Evolutionary conservation across 2,113 vertebrate genomes (phyloP).

Genomic region (Oxyruncus cristatus): DNA sequence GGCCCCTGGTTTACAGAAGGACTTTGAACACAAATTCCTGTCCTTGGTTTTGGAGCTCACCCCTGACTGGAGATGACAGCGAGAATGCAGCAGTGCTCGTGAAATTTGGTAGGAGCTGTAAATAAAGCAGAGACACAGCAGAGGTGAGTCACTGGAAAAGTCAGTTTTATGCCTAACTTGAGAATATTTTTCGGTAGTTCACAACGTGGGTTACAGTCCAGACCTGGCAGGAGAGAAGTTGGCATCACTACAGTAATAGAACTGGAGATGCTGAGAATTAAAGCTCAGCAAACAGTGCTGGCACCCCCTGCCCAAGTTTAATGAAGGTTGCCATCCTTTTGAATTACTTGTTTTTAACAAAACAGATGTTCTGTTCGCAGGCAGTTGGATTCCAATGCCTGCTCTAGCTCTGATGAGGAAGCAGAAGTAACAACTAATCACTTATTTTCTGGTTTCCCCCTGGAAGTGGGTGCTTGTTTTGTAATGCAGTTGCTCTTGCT

Average conservation of each 20-base stretch:
- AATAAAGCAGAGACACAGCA: background rate
- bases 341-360: background rate
- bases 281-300: background rate
- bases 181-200: background rate
- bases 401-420: background rate
- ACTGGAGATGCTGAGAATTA: background rate
- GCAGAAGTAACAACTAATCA: background rate
- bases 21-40: accelerated
- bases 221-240: background rate
- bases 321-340: background rate
- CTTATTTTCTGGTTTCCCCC: background rate
- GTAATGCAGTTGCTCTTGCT: background rate
- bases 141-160: background rate
- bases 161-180: background rate
- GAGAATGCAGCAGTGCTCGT: background rate
- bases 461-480: background rate
- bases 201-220: background rate
- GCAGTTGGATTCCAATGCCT: background rate
- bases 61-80: accelerated
- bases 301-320: background rate
- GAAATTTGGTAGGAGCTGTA: background rate
- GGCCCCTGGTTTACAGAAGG: background rate
- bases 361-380: background rate
- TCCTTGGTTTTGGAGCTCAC: background rate
- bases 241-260: accelerated